Evolutionary conservation across 2,888 invertebrate genomes (phyloP), one percentile per base, ranked within the genome.

Genomic region (Lycaena phlaeas): DNA sequence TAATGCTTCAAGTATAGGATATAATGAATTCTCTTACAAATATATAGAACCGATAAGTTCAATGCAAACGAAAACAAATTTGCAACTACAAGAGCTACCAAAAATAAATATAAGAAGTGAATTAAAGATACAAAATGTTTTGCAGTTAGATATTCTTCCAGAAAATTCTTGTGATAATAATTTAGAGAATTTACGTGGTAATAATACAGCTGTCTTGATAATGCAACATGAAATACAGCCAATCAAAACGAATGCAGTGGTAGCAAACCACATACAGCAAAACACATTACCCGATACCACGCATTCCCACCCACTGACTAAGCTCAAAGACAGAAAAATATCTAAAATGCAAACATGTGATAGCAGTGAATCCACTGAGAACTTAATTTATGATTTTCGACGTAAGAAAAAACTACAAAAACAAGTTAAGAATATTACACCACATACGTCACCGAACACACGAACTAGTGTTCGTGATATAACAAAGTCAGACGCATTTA

Each of bases 51-150:
- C 64, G 27, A 60, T 62, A 52, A 45, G 45, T 36, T 57, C 50
- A 31, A 22, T 40, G 27, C 45, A 17, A 28, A 47, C 54, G 25
- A 52, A 41, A 30, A 74, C 64, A 53, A 42, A 50, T 37, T 59
- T 86, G 43, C 58, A 70, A 50, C 53, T 85, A 48, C 86, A 86
- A 65, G 59, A 66, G 50, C 77, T 86, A 77, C 86, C 86, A 36
- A 67, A 75, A 40, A 76, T 87, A 44, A 78, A 75, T 53, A 87
- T 87, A 46, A 73, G 81, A 56, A 72, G 81, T 48, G 75, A 81
- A 54, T 57, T 87, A 14, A 81, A 68, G 38, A 67, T 74, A 44
- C 86, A 87, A 57, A 85, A 73, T 59, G 82, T 86, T 43, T 66
- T 86, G 42, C 69, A 78, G 18, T 62, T 87, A 51, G 75, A 85